These are phyloP conservation scores for Hermetia illucens DNA, from an alignment of 1,140 invertebrate genomes.

Conservation along the genomic window DNA sequence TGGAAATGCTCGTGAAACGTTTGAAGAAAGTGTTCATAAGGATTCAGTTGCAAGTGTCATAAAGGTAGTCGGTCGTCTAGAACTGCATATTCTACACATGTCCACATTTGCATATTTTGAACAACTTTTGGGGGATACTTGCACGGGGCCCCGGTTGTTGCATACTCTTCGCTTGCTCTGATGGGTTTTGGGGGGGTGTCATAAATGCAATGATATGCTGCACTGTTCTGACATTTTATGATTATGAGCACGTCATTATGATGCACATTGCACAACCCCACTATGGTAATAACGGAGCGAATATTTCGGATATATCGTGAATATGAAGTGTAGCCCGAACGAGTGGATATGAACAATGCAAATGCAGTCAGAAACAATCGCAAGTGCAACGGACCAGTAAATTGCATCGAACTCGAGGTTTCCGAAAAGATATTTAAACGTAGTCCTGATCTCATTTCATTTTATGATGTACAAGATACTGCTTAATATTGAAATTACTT, in stretches of 20 bases:
- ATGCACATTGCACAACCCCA: too few species aligned
- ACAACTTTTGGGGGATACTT: too few species aligned
- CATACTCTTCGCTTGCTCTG: too few species aligned
- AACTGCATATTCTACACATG: too few species aligned
- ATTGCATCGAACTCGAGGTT: too few species aligned
- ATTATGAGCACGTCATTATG: neutral
- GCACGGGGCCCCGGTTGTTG: too few species aligned
- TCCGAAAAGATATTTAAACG: too few species aligned
- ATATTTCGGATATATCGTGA: neutral
- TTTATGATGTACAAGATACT: too few species aligned
- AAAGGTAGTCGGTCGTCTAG: neutral
- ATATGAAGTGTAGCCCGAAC: neutral
- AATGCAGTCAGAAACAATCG: conserved; percentile 1
- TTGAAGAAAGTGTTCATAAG: neutral
- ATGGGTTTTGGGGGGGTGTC: neutral
- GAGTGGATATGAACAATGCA: neutral
- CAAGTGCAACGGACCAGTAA: conserved; percentile 1
- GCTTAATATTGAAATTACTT: too few species aligned
- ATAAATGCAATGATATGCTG: neutral
- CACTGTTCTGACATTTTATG: neutral
- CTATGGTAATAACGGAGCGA: too few species aligned
- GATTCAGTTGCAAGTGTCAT: neutral
- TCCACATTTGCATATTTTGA: conserved; percentile 1
- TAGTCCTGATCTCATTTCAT: too few species aligned
- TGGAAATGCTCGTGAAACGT: neutral